phyloP scores from a whole-genome alignment of 2,888 invertebrate genomes.

The Apamea epomidion region DNA sequence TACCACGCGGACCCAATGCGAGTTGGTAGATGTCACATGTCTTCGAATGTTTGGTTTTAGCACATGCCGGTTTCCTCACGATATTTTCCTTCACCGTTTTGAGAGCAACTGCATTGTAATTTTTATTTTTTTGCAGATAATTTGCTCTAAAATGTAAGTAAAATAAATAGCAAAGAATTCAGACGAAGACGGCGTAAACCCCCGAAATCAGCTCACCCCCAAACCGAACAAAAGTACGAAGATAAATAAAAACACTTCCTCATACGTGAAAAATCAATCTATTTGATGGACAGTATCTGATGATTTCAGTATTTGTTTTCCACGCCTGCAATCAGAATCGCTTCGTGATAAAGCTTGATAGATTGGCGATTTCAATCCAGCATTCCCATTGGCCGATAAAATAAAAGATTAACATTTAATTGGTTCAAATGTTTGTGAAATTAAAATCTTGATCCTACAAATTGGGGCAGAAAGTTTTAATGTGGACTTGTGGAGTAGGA shows the following conservation, averaged over 20 bases:
- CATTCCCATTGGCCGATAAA: conserved; percentile 13
- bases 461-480: conserved; percentile 48
- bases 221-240: neutral
- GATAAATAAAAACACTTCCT: conserved; percentile 25
- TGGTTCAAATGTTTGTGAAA: conserved; percentile 41
- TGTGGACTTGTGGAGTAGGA: conserved; percentile 27
- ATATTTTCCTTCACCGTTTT: neutral
- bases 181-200: neutral
- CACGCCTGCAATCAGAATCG: conserved; percentile 33
- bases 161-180: neutral
- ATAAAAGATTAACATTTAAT: conserved; percentile 46
- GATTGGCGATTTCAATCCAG: conserved; percentile 33
- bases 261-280: conserved; percentile 36
- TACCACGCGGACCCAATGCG: too few relatives aligned
- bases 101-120: neutral
- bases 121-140: too few relatives aligned
- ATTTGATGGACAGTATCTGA: conserved; percentile 36
- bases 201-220: neutral
- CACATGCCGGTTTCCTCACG: too few relatives aligned
- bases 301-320: conserved; percentile 35
- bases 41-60: too few relatives aligned
- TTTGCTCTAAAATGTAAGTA: neutral
- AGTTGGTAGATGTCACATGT: too few relatives aligned
- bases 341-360: conserved; percentile 31
- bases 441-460: conserved; percentile 45